Conservation (phyloP, 2,888 invertebrate species). For the Rhodophaea formosa region DNA sequence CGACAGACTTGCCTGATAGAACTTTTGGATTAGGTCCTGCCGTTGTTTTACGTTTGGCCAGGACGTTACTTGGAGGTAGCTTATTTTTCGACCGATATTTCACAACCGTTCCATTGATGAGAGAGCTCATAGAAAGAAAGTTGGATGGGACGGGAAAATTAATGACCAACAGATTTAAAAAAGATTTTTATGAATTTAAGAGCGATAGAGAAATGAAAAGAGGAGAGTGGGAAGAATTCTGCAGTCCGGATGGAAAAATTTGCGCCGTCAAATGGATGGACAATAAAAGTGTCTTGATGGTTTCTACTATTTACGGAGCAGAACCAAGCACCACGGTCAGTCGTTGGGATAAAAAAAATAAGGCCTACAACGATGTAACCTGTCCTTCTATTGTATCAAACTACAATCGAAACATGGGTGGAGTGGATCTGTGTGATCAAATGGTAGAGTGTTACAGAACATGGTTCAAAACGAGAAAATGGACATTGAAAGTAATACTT, state of each 20-base stretch:
- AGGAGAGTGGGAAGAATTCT: too few relatives aligned
- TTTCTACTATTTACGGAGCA: background rate
- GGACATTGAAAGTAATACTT: background rate
- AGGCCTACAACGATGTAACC: background rate
- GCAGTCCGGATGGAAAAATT: background rate
- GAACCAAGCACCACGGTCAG: background rate
- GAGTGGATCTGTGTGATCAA: background rate
- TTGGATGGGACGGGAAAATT: slow-evolving; percentile 25
- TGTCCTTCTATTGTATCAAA: background rate
- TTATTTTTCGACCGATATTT: slow-evolving; percentile 32
- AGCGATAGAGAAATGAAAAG: too few relatives aligned
- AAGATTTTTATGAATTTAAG: slow-evolving; percentile 14
- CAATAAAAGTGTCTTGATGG: background rate
- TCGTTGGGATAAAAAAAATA: background rate
- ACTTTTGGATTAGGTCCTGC: slow-evolving; percentile 27
- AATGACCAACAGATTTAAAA: slow-evolving; percentile 27
- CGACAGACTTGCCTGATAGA: slow-evolving; percentile 15
- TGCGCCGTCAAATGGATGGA: background rate
- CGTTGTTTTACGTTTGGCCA: slow-evolving; percentile 29
- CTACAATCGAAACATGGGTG: background rate
- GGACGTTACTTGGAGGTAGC: slow-evolving; percentile 27
- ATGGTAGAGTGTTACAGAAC: background rate
- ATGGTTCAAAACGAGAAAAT: background rate
- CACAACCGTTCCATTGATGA: slow-evolving; percentile 25
- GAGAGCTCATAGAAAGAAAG: background rate